Evolutionary conservation across 2,797 vertebrate species (phyloP).

Genomic region (Anabas testudineus): DNA sequence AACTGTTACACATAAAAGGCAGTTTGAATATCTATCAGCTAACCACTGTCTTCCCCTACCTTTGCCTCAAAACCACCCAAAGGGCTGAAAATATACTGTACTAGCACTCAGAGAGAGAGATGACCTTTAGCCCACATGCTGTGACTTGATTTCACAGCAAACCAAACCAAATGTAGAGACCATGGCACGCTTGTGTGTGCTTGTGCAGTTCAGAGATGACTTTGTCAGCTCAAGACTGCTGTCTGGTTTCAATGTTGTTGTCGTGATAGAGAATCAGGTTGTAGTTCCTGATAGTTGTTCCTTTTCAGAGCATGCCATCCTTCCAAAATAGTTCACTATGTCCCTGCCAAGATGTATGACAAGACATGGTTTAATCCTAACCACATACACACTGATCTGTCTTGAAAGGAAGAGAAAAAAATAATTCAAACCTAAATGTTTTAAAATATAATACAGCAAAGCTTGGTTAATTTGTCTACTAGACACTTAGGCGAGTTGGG

Average conservation of each 20-base stretch:
- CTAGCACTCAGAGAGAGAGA: constrained; percentile 54
- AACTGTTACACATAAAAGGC: neutral
- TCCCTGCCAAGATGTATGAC: constrained; percentile 21
- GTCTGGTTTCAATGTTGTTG: constrained; percentile 72
- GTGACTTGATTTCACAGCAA: constrained; percentile 65
- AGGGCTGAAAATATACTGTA: constrained; percentile 30
- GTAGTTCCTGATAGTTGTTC: constrained; percentile 59
- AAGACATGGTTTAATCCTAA: constrained; percentile 6
- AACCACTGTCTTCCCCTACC: constrained; percentile 63
- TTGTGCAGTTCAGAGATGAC: constrained; percentile 38
- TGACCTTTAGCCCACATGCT: constrained; percentile 77
- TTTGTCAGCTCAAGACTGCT: constrained; percentile 42
- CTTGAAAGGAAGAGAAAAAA: neutral
- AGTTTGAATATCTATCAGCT: constrained; percentile 54
- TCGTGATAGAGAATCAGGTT: constrained; percentile 28
- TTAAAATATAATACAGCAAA: constrained; percentile 15
- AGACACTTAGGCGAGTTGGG: constrained; percentile 41
- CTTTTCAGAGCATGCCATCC: constrained; percentile 51
- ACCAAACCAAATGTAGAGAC: constrained; percentile 52
- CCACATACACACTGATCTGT: neutral
- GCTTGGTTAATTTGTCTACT: constrained; percentile 23
- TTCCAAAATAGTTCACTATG: constrained; percentile 23
- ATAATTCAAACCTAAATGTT: neutral
- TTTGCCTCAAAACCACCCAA: constrained; percentile 67
- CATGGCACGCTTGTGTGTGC: neutral